Base-by-base conservation (phyloP, 2,113 vertebrate species). In the Lipophrys pholis region DNA sequence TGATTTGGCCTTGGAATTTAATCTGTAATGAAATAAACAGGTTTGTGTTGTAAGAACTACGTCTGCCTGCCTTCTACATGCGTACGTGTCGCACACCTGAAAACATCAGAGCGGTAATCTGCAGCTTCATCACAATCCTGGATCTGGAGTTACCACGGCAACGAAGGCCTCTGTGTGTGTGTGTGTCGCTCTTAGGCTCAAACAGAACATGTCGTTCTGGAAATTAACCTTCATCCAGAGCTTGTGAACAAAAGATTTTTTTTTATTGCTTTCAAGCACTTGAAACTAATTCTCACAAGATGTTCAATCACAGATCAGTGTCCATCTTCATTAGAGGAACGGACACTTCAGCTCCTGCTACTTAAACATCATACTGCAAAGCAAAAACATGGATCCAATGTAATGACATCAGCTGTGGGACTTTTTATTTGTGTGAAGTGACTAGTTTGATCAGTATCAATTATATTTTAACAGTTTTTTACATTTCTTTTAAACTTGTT, bases 1-100 rank as follows among this genome's bases (percentile, higher is more conserved):
- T 94, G 93, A 95, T 90, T 85, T 95, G 93, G 93, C 89, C 91
- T 94, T 94, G 93, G 81, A 92, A 88, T 90, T 90, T 41, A 79
- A 30, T 30, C 21, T 88, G 87, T 87, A 81, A 89, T 86, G 75
- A 91, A 92, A 87, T 89, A 87, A 89, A 74, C 38, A 65, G 48
- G 74, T 75, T 75, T 89, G 82, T 87, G 84, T 77, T 90, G 82
- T 85, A 78, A 76, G 73, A 21, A 6, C 8, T 43, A 15, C 42
- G 69, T 5, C 11, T 54, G 43, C 69, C 41, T 61, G 11, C 62
- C 11, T 48, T 40, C 14, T 39, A 42, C 41, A 43, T 42, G 9
- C 14, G 48, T 45, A 43, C 38, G 9, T 50, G 8, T 73, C 10
- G 1, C 56, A 63, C 57, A 73, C 65, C 73, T 82, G 70, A 63